Conservation (phyloP, 2,113 vertebrate genomes). For the Rhizomys pruinosus region DNA sequence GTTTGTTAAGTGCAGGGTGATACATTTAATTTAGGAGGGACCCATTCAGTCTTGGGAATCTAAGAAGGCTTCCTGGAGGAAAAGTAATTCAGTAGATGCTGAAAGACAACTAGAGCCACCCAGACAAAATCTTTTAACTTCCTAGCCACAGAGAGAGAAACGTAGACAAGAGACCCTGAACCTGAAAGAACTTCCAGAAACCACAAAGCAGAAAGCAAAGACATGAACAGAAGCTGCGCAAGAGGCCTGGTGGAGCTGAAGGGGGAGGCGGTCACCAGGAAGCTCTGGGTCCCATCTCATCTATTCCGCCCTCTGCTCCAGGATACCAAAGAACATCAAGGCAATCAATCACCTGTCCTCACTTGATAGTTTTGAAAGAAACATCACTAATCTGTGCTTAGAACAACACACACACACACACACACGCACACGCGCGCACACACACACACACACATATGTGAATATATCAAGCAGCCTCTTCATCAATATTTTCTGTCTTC, state of each 20-base stretch:
- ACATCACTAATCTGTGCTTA: background rate
- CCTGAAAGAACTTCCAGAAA: background rate
- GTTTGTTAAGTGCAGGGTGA: background rate
- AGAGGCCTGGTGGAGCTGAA: background rate
- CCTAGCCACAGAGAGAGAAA: background rate
- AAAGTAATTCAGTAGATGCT: background rate
- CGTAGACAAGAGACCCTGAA: background rate
- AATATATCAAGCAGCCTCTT: background rate
- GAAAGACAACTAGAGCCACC: background rate
- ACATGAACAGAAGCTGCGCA: background rate
- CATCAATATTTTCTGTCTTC: background rate
- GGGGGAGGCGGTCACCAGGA: background rate
- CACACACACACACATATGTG: too few relatives aligned
- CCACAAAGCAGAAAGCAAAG: background rate
- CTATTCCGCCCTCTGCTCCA: background rate
- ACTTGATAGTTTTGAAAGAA: background rate
- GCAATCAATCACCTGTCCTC: background rate
- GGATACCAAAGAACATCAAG: background rate
- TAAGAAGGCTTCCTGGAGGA: background rate
- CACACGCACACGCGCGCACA: too few relatives aligned
- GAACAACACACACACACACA: too few relatives aligned
- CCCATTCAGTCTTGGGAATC: background rate
- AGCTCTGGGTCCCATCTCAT: too few relatives aligned
- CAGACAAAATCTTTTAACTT: background rate
- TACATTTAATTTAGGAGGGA: background rate